These are phyloP conservation scores for Eurystomus gularis DNA, from an alignment of 2,113 vertebrate genomes.

Conservation along the genomic window DNA sequence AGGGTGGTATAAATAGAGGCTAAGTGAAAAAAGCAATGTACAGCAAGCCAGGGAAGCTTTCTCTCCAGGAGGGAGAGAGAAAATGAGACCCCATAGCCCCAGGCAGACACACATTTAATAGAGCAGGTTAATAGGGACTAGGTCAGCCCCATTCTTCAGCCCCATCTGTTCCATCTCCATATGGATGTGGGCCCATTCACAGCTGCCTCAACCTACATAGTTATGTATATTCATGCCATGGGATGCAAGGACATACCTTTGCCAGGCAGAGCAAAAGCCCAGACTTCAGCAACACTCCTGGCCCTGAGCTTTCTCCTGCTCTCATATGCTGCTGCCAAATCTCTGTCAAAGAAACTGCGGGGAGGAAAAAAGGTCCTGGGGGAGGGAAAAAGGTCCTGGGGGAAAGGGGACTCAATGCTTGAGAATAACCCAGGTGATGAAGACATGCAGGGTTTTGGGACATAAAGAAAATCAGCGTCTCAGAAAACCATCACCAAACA, in stretches of 20 bases:
- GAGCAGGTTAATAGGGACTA: background rate
- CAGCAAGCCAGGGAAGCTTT: background rate
- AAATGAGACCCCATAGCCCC: background rate
- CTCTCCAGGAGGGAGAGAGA: background rate
- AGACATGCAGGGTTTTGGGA: background rate
- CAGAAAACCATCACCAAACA: background rate
- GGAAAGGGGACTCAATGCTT: background rate
- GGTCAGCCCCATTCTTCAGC: background rate
- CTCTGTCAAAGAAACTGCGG: background rate
- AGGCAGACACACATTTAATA: background rate
- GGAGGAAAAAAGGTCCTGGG: background rate
- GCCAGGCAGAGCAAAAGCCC: background rate
- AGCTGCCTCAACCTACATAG: background rate
- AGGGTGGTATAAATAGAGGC: conserved; percentile 13
- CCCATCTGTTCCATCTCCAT: background rate
- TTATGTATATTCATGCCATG: rapidly evolving
- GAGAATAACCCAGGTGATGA: background rate
- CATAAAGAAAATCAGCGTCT: background rate
- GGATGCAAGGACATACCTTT: background rate
- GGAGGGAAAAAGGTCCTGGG: background rate
- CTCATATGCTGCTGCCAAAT: background rate
- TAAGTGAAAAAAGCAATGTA: background rate
- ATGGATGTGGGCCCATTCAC: background rate
- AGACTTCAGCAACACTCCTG: background rate
- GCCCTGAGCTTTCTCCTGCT: background rate